Evolutionary conservation across 1,140 invertebrate species (phyloP), one percentile per base, ranked within the genome.

Genomic region (Drosophila ananassae): DNA sequence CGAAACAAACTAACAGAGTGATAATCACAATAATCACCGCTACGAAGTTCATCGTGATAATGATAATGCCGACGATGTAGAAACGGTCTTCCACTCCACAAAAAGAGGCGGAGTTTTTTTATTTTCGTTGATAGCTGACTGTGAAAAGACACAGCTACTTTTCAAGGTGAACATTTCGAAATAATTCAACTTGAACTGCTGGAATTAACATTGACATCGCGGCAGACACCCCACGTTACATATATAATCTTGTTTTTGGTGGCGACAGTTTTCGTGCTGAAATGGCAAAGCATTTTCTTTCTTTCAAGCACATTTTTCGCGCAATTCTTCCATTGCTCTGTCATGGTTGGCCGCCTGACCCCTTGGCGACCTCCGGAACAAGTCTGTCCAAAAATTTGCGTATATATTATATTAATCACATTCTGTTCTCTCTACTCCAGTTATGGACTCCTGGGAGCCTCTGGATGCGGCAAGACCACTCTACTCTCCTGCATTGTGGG

Each of bases 391-490:
- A 17, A 17, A 17, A 17, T 17, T 17, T 17, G 17, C 4, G 12
- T 0, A 37, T 57, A 2, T 44, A 21, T 28, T 30, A 13, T 17
- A n/a, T n/a, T 17, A 17, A 10, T 54, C 3, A 3, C 2, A 1
- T 48, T 25, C 10, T 44, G 0, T 44, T 30, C 9, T n/a, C 24
- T 5, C n/a, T 53, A 7, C 21, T 2, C 4, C 82, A 96, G 95
- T 80, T 97, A 97, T 87, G 96, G 97, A 52, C 92, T 98, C 0
- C 92, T 98, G 17, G 96, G 96, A 50, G 96, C 96, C 13, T 97
- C 95, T 66, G 96, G 96, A n/a, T 96, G 96, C 85, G 95, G 95
- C 28, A 96, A 97, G 93, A 96, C 97, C 0, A 98, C 97, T 0
- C 90, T 98, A 4, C 93, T 98, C 0, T 96, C 96, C 13, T 97